A percentile compares a stretch with the other conserved stretches of the same genome.
Evolutionary conservation across 2,888 invertebrate species (phyloP).

Genomic region (Anorthoa munda): DNA sequence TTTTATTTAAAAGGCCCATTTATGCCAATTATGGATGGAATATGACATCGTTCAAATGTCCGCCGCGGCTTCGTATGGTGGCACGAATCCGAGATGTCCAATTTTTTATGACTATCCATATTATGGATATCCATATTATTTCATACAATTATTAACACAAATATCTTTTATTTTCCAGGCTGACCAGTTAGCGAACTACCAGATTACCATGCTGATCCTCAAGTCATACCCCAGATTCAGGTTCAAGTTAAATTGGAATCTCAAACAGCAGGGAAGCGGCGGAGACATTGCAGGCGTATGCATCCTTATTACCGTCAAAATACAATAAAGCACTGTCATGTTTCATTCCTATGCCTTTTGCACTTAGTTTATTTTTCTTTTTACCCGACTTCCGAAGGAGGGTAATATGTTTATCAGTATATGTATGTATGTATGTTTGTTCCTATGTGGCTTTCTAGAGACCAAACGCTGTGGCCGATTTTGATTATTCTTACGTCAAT

Average conservation of each 20-base stretch:
- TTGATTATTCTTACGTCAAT: too few relatives aligned
- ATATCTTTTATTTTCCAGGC: constrained; percentile 77
- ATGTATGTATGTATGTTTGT: too few relatives aligned
- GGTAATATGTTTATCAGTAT: too few relatives aligned
- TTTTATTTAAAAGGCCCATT: too few relatives aligned
- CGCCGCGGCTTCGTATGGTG: too few relatives aligned
- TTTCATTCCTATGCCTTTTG: constrained; percentile 17
- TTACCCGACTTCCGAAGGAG: too few relatives aligned
- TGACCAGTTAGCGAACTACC: constrained; percentile 86
- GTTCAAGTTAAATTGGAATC: constrained; percentile 94
- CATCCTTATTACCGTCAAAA: constrained; percentile 93
- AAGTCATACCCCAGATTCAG: constrained; percentile 93
- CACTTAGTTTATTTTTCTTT: constrained; percentile 13
- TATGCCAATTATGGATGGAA: too few relatives aligned
- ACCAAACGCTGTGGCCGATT: too few relatives aligned
- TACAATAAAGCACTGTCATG: constrained; percentile 76
- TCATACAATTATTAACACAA: constrained; percentile 17
- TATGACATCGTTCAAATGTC: too few relatives aligned
- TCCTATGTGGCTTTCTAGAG: too few relatives aligned
- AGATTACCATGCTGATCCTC: constrained; percentile 91
- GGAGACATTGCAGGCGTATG: constrained; percentile 93
- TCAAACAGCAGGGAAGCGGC: constrained; percentile 91
- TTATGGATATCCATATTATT: background rate
- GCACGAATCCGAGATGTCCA: too few relatives aligned
- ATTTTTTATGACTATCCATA: too few relatives aligned